Evolutionary conservation across 2,797 vertebrate genomes (phyloP), one percentile per base, ranked within the genome.

Genomic region (Australoheros facetus): DNA sequence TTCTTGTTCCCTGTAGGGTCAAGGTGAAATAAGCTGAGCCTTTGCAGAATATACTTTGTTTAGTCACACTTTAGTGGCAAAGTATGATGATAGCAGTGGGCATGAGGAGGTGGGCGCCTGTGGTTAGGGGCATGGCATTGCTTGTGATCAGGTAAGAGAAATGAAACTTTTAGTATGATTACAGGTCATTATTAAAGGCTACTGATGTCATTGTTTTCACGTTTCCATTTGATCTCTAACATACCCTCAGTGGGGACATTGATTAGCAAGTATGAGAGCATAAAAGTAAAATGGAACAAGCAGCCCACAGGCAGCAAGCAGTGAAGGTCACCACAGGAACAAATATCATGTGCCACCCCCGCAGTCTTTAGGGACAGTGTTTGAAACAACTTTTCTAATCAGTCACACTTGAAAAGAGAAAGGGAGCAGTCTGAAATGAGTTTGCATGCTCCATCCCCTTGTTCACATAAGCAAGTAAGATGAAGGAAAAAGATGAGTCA

Each of bases 401-500:
- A 88, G 89, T 90, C 89, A 88, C 78, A 72, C 71, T 54, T 78
- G 79, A 86, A 89, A 89, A 93, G 90, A 84, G 85, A 92, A 88
- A 92, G 86, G 90, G 85, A 58, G 1, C 0, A 14, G 75, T 83
- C 76, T 91, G 87, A 93, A 85, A 92, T 92, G 90, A 93, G 76
- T 93, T 80, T 64, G 66, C 72, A 78, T 6, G 0, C 81, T 66
- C 80, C 83, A 66, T 88, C 88, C 80, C 81, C 57, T 56, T 88
- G 77, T 84, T 86, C 85, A 84, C 87, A 89, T 78, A 71, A 83
- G 77, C 72, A 39, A 71, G 26, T 14, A 73, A 78, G 75, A 55
- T n/a, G 60, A 84, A 84, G 89, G 88, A 84, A 92, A 87, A 84
- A 87, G 28, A 73, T 92, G 85, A 89, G 81, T 93, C 91, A 92